Evolutionary conservation across 2,888 invertebrate species (phyloP), one percentile per base, ranked within the genome.

Genomic region (Pelosia muscerda): DNA sequence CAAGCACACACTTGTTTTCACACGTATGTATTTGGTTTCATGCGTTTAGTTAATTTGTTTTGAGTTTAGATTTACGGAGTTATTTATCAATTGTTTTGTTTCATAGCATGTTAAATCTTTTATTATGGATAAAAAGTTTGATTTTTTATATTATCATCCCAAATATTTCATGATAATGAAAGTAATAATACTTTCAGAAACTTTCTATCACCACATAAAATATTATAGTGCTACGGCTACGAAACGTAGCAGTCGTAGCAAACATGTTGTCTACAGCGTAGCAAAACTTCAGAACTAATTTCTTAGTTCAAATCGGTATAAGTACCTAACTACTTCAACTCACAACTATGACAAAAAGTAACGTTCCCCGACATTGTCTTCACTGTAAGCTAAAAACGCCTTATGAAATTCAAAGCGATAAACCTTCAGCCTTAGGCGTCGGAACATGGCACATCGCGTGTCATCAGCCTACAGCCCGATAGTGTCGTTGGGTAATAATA

Each of bases 401-500:
- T 53, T 54, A 64, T 19, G 55, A 68, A 64, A 66, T 67, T 66
- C 56, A 61, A 59, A 58, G 75, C 66, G 63, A 77, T 78, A 78
- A 77, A 78, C 73, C 63, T 63, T 68, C n/a, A 61, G 65, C 66
- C 64, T 69, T 57, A 59, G 71, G 49, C 75, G 69, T 55, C 58
- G 68, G 69, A 64, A 70, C 77, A 79, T 77, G 73, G 60, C 60
- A 75, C 75, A 73, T 80, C 69, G 79, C 79, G 81, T 81, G 84
- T 85, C 86, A 84, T 75, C 79, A 76, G 66, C 74, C 71, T 75
- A 72, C 71, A 74, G 54, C 55, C 72, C 77, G 88, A 86, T 88
- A 88, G 85, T 86, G 87, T 84, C 83, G 82, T 76, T 73, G 74
- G 72, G 82, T 84, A 84, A 86, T 90, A 89, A 90, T 89, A 89